A percentile compares a stretch with the other conserved stretches of the same genome.
These are phyloP conservation scores for Astyanax mexicanus DNA, from an alignment of 2,797 vertebrate species.

Conservation along the genomic window DNA sequence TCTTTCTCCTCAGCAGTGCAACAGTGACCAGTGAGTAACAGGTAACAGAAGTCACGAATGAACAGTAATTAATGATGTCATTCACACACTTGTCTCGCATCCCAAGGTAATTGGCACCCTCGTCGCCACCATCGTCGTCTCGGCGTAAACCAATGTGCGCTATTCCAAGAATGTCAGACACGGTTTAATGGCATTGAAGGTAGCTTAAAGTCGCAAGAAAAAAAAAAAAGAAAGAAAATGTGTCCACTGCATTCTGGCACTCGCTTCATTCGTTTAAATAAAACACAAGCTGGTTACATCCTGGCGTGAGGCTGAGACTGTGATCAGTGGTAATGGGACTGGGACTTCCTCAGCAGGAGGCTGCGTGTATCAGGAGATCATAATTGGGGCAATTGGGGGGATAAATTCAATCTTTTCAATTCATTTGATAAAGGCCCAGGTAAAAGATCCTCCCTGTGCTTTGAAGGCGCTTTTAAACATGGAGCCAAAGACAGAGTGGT, in stretches of 20 bases:
- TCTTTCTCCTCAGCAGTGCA: neutral
- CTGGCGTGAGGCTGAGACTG: slow-evolving; percentile 1
- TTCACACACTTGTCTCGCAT: neutral
- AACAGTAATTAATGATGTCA: neutral
- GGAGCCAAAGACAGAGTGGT: neutral
- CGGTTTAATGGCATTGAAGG: neutral
- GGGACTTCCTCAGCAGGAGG: slow-evolving; percentile 24
- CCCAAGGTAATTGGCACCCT: no score
- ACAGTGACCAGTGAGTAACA: neutral
- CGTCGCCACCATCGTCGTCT: no score
- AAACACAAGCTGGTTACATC: slow-evolving; percentile 13
- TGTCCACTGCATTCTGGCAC: slow-evolving; percentile 5
- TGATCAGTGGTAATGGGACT: slow-evolving; percentile 15
- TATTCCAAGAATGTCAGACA: slow-evolving; percentile 5
- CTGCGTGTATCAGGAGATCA: slow-evolving; percentile 15
- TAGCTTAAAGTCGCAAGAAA: neutral
- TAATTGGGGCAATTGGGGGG: slow-evolving; percentile 4
- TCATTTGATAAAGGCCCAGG: slow-evolving; percentile 22
- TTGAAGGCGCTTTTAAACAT: slow-evolving; percentile 18
- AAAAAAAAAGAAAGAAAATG: no score
- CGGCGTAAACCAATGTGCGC: neutral
- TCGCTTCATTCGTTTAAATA: neutral
- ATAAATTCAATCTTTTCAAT: no score
- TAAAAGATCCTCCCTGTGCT: slow-evolving; percentile 14
- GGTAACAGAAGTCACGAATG: neutral